These are phyloP conservation scores for Heterocephalus glaber DNA, from an alignment of 2,113 vertebrate species.

Conservation along the genomic window DNA sequence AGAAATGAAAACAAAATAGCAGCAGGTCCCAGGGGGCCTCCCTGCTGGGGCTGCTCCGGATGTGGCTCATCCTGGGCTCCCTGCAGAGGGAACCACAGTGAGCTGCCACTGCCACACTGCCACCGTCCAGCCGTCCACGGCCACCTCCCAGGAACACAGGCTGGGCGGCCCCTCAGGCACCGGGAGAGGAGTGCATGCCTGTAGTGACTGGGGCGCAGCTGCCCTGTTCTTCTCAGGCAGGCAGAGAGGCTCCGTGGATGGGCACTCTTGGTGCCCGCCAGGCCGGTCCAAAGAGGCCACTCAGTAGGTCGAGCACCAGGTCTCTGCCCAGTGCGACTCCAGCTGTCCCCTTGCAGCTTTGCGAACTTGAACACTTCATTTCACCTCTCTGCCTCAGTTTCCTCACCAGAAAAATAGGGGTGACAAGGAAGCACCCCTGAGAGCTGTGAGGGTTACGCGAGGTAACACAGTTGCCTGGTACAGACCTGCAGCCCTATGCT, in stretches of 20 bases:
- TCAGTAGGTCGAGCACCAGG: not conserved
- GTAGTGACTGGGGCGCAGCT: not conserved
- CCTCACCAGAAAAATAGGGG: not conserved
- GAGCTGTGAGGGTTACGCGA: not conserved
- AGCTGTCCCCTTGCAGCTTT: not conserved
- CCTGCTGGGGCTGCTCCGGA: not conserved
- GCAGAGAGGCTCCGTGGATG: not conserved
- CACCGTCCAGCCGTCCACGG: fast-evolving
- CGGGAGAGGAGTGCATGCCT: not conserved
- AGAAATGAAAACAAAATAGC: not conserved
- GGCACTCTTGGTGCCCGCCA: too few species aligned
- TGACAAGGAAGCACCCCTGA: not conserved
- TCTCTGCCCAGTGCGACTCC: not conserved
- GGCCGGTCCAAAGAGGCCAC: not conserved
- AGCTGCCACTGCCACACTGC: fast-evolving
- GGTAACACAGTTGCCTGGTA: not conserved
- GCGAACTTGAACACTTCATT: not conserved
- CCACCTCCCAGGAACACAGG: not conserved
- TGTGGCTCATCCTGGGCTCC: not conserved
- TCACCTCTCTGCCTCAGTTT: not conserved
- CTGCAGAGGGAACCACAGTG: fast-evolving
- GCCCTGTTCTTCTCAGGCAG: not conserved
- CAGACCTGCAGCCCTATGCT: not conserved
- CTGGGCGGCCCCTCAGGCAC: not conserved
- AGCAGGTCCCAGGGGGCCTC: not conserved